Conservation (phyloP, 2,888 invertebrate genomes). For the Ephialtes manifestator region DNA sequence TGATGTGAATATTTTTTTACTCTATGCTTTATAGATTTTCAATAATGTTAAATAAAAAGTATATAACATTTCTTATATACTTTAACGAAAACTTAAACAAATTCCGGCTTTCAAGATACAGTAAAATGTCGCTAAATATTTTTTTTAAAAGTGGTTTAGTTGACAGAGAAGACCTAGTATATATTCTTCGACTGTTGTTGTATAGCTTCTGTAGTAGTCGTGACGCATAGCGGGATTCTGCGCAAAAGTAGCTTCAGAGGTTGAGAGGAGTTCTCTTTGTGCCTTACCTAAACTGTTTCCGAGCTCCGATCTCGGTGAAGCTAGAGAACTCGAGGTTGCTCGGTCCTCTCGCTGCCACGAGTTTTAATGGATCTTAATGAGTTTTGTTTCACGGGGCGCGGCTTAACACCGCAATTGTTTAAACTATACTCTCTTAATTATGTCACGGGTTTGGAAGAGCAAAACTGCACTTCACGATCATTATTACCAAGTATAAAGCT, state of each 20-base stretch:
- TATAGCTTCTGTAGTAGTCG: not conserved
- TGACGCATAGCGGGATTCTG: not conserved
- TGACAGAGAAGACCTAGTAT: too few relatives aligned
- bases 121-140: too few relatives aligned
- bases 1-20: too few relatives aligned
- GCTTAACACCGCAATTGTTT: conserved; percentile 39
- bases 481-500: not conserved
- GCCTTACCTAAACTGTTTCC: conserved; percentile 40
- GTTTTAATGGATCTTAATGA: conserved; percentile 57
- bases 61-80: too few relatives aligned
- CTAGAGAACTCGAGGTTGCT: not conserved
- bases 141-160: too few relatives aligned
- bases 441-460: not conserved
- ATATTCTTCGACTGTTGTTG: too few relatives aligned
- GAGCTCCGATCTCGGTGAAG: conserved; percentile 1
- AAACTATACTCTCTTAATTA: conserved; percentile 38
- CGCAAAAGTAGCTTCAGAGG: conserved; percentile 14
- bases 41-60: too few relatives aligned
- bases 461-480: not conserved
- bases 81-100: too few relatives aligned
- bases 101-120: too few relatives aligned
- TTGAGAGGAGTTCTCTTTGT: conserved; percentile 50
- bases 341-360: conserved; percentile 6
- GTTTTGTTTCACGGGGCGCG: conserved; percentile 35
- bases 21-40: too few relatives aligned